Evolutionary conservation across 1,140 invertebrate species (phyloP), one percentile per base, ranked within the genome.

Genomic region (Chironomus tepperi): DNA sequence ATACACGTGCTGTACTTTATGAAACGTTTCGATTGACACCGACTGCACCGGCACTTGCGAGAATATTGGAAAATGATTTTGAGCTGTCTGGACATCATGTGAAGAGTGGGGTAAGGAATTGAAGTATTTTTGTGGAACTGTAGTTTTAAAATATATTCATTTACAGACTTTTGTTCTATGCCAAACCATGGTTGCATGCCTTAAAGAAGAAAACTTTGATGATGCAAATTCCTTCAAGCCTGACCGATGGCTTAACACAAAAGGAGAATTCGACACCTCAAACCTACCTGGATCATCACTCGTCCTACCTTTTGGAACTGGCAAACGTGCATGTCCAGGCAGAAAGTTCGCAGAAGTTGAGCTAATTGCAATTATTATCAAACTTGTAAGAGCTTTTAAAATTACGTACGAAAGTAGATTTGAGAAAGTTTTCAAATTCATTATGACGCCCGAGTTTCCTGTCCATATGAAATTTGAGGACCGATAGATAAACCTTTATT

Each of bases 231-330:
- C 90, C 75, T 98, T 90, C 79, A 79, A 86, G 10, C 95, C 95
- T 7, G 93, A 94, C 83, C 86, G 91, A 70, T 98, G 91, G 95
- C 80, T 96, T 15, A 81, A 86, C 34, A 80, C 81, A 6, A 78
- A 81, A n/a, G 81, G 81, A 75, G 79, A 81, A 42, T 77, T 82
- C 9, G 78, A 82, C 18, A 82, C 79, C 7, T 81, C 81, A 6
- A 79, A 84, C 21, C 80, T 81, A 1, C 81, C 81, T 76, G 84
- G 87, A 0, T 83, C 87, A 3, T 86, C 85, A 42, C 82, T 95
- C 16, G 87, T 96, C 0, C 88, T 92, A 3, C 93, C 96, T 0
- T 98, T 98, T 84, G 96, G 96, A 0, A 86, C 89, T 74, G 96
- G 96, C 0, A 85, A 87, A 12, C 84, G 92, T 73, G 90, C 91